Base-by-base conservation (phyloP, 2,797 vertebrate genomes). In the Malacoraja senta region DNA sequence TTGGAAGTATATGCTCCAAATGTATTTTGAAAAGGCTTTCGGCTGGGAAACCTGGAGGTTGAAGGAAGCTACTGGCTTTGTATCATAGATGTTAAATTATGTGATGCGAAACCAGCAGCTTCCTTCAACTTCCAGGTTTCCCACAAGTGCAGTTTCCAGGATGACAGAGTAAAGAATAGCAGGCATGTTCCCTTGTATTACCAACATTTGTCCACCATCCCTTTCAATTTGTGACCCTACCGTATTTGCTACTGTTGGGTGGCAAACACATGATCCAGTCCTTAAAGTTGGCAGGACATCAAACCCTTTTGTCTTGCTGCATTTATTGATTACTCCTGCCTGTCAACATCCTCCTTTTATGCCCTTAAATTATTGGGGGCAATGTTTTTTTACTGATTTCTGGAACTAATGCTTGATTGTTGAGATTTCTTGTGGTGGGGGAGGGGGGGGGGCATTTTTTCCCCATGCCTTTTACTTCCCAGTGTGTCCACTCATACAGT, bases 391-490 rank as follows among this genome's bases (percentile, higher is more conserved):
- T 8, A 53, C 44, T 53, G 44, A 53, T 53, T 53, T 53, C 44
- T 53, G 44, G 24, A 61, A 86, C 63, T 35, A 65, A 88, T 86
- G 63, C 94, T 65, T 90, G 90, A 91, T 93, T 94, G 12, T 93
- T 26, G 38, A 1, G 0, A 0, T 8, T 94, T 94, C 63, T 94
- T 92, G 4, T 53, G 44, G 44, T 1, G 44, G 44, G 44, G 44
- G 44, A 2, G 44, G 44, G 44, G 44, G 44, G 3, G 44, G 44
- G 1, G 93, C 6, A 77, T 17, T 58, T 44, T 93, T 79, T 0
- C 93, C 2, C 93, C 79, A 74, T 63, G 74, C 83, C 93, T 93
- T 88, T 91, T 72, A 93, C 91, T 93, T 93, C 74, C 81, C 84
- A 93, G 93, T 84, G 81, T 90, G 77, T 4, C 29, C 91, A 53